Evolutionary conservation across 2,113 vertebrate genomes (phyloP).

Genomic region (Tylochromis polylepis): DNA sequence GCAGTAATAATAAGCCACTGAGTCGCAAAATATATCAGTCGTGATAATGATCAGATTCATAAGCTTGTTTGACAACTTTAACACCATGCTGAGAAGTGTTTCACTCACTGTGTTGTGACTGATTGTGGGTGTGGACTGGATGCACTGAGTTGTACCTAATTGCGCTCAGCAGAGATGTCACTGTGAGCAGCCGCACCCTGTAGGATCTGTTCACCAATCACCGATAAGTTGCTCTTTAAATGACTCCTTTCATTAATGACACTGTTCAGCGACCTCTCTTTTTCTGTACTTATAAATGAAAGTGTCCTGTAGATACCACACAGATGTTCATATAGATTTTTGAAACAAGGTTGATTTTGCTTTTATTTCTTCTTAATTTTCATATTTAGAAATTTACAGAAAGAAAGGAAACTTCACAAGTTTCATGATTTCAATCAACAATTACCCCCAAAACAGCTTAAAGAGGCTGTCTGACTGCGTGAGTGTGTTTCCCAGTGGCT

Average conservation of each 20-base stretch:
- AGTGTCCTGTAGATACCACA: neutral
- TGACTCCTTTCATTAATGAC: neutral
- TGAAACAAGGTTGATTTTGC: neutral
- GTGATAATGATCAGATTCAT: neutral
- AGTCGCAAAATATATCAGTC: neutral
- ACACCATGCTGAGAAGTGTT: neutral
- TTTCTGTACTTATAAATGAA: neutral
- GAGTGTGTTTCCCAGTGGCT: neutral
- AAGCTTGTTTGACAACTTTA: neutral
- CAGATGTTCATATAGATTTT: neutral
- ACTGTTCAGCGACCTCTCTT: neutral
- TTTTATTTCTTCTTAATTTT: neutral
- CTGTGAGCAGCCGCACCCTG: neutral
- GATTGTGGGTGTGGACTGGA: neutral
- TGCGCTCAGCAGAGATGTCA: neutral
- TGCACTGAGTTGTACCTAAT: neutral
- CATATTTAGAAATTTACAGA: neutral
- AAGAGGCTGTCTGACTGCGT: neutral
- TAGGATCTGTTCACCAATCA: neutral
- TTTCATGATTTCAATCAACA: neutral
- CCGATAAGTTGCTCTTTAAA: neutral
- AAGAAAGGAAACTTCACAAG: neutral
- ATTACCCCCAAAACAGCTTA: neutral
- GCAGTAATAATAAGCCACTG: neutral
- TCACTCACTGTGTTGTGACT: neutral